These are phyloP conservation scores for Megathymus violae DNA, from an alignment of 1,140 invertebrate species.

Conservation along the genomic window DNA sequence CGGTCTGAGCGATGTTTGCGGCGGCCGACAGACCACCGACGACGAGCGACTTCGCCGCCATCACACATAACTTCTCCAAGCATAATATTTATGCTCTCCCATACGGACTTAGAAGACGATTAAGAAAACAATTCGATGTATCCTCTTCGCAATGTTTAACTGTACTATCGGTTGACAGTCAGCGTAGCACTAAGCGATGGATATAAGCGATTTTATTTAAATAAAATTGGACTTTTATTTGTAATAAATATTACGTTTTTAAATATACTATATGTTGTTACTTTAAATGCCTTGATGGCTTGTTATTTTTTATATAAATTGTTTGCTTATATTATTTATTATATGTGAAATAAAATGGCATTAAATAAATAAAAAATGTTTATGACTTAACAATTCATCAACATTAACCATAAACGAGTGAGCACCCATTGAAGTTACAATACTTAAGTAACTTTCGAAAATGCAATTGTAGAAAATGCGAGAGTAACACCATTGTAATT, in stretches of 20 bases:
- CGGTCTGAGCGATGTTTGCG: conserved; percentile 55
- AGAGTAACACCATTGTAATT: no score
- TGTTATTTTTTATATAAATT: no score
- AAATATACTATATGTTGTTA: not conserved
- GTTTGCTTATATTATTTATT: no score
- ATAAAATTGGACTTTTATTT: not conserved
- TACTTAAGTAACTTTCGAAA: no score
- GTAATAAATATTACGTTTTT: not conserved
- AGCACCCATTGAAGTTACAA: no score
- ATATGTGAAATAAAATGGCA: no score
- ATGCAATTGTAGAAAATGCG: no score
- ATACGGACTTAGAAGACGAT: conserved; percentile 23
- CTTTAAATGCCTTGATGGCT: no score
- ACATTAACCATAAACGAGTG: no score
- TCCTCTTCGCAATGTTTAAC: conserved; percentile 16
- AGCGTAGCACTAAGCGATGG: not conserved
- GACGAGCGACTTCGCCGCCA: conserved; percentile 40
- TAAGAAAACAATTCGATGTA: conserved; percentile 33
- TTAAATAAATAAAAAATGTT: no score
- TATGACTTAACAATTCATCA: no score
- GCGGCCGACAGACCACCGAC: conserved; percentile 72
- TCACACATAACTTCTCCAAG: conserved; percentile 39
- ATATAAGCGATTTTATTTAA: not conserved
- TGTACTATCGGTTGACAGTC: not conserved
- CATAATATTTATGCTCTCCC: conserved; percentile 50